Conservation (phyloP, 2,888 invertebrate species). For the Tetrapedia diversipes region DNA sequence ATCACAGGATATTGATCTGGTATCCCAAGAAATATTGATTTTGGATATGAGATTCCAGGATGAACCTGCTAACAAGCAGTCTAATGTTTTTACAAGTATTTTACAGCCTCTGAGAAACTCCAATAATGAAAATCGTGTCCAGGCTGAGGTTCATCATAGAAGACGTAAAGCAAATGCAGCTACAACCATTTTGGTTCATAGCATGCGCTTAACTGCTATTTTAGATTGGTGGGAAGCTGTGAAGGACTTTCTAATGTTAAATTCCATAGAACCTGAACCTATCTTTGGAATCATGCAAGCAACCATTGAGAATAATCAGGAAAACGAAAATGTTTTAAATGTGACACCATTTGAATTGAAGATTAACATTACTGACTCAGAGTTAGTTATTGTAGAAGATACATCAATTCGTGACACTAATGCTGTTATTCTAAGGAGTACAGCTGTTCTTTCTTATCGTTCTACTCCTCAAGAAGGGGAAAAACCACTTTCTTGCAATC, state of each 20-base stretch:
- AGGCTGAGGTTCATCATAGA: constrained; percentile 90
- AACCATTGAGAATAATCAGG: constrained; percentile 62
- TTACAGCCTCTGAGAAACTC: constrained; percentile 89
- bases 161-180: constrained; percentile 88
- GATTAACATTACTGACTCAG: constrained; percentile 97
- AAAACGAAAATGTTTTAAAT: constrained; percentile 63
- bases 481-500: constrained; percentile 92
- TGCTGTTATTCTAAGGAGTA: constrained; percentile 96
- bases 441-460: constrained; percentile 93
- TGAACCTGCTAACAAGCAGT: constrained; percentile 88
- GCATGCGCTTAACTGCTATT: constrained; percentile 96
- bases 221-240: constrained; percentile 96
- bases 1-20: constrained; percentile 95
- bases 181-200: constrained; percentile 95
- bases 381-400: constrained; percentile 96
- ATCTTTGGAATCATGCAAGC: constrained; percentile 63
- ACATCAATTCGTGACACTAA: constrained; percentile 94
- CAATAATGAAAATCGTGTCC: constrained; percentile 85
- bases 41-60: constrained; percentile 89
- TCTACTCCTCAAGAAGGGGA: constrained; percentile 86
- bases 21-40: constrained; percentile 94
- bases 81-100: constrained; percentile 95
- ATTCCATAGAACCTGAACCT: constrained; percentile 78
- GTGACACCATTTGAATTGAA: constrained; percentile 90
- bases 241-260: constrained; percentile 89